Evolutionary conservation across 1,140 invertebrate species (phyloP).

Genomic region (Apis dorsata): DNA sequence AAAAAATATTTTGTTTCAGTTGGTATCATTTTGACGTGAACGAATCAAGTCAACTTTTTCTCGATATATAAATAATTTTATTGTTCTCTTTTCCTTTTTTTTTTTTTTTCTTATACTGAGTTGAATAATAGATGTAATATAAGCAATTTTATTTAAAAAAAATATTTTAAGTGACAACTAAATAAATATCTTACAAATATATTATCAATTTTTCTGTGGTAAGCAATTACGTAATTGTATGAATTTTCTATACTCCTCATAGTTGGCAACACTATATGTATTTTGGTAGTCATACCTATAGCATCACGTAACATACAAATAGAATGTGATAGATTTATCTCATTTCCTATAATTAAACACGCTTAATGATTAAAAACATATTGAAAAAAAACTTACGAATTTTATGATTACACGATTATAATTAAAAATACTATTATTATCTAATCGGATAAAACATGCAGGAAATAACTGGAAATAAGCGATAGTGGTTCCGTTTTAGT

Average conservation of each 20-base stretch:
- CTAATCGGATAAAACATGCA: background rate
- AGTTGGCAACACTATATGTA: conserved; percentile 16
- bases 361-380: background rate
- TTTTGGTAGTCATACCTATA: conserved; percentile 19
- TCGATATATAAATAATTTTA: too few species aligned
- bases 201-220: background rate
- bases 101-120: too few species aligned
- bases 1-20: background rate
- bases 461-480: background rate
- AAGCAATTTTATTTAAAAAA: background rate
- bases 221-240: background rate
- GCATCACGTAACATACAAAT: conserved; percentile 27
- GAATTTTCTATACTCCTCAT: background rate
- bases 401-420: background rate
- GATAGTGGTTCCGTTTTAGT: background rate
- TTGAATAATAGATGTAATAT: too few species aligned
- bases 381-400: too few species aligned
- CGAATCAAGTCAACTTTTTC: too few species aligned
- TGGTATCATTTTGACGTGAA: too few species aligned
- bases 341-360: conserved; percentile 2
- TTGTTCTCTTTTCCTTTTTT: too few species aligned
- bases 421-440: background rate
- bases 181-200: background rate
- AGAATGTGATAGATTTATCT: conserved; percentile 8
- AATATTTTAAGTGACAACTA: background rate